A percentile compares a stretch with the other conserved stretches of the same genome.
These are phyloP conservation scores for Nannoperca obscura DNA, from an alignment of 2,797 vertebrate genomes.

Conservation along the genomic window DNA sequence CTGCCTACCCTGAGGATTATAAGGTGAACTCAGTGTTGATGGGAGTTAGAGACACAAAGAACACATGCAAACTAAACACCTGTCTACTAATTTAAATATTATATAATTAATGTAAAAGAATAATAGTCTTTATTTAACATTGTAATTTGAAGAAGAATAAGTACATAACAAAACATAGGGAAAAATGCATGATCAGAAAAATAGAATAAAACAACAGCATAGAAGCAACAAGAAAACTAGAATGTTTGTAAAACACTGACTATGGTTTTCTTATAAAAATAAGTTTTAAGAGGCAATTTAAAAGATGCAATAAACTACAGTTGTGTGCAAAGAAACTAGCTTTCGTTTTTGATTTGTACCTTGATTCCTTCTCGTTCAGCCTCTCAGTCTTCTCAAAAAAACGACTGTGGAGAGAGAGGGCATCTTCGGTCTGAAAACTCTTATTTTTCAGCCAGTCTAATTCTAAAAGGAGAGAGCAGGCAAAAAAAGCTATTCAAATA, in stretches of 20 bases:
- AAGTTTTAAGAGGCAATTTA: background rate
- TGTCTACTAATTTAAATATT: background rate
- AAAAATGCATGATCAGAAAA: background rate
- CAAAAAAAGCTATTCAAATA: constrained; percentile 14
- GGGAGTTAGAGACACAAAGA: background rate
- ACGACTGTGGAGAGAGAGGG: constrained; percentile 85
- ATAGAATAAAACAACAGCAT: background rate
- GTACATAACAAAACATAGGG: background rate
- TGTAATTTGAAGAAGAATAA: background rate
- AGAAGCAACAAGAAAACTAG: background rate
- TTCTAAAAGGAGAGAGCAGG: constrained; percentile 72
- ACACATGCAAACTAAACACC: background rate
- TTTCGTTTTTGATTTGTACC: constrained; percentile 73
- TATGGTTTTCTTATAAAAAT: background rate
- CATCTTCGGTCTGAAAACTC: constrained; percentile 88
- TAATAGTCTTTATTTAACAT: background rate
- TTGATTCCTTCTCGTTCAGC: constrained; percentile 65
- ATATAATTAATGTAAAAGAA: no score
- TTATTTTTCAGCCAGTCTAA: constrained; percentile 91
- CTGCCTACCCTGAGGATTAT: constrained; percentile 57
- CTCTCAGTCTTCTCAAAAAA: constrained; percentile 68
- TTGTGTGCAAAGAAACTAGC: background rate
- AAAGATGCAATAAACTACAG: background rate
- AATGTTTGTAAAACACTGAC: background rate
- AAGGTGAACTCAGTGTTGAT: background rate